Base-by-base conservation (phyloP, 2,797 vertebrate species). In the Etheostoma nigrum region DNA sequence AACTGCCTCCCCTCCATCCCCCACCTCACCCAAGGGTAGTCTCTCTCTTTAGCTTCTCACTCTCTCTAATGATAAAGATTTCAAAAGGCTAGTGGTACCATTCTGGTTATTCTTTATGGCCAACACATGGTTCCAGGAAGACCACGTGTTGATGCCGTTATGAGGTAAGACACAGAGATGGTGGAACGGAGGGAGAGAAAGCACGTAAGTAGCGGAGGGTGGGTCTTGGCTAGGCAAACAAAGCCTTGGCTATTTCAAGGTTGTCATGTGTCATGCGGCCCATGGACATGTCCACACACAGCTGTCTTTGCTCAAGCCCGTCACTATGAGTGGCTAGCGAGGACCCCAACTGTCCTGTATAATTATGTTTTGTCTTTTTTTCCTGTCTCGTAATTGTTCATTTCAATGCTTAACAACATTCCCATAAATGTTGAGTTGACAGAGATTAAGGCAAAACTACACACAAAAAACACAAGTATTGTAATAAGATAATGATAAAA, bases 181-280 rank as follows among this genome's bases (percentile, higher is more conserved):
- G 55, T 40, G 51, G 33, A 12, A 30, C 5, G 6, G 18, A 44
- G 19, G 19, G 58, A 33, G 40, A 40, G 21, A 47, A 74, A 55
- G 45, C 4, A 21, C 49, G 68, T 52, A 66, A 48, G 73, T 58
- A 8, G 65, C 1, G 10, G 21, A 27, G 58, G 74, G 60, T 49
- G 40, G 40, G 42, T 66, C 84, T 81, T 30, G 30, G 27, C 45
- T 49, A 68, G n/a, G 58, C 70, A 89, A 90, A 87, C 78, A 89
- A 87, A 88, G 72, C 80, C 82, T 83, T 85, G 77, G 78, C 68
- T 86, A 74, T 82, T 87, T 88, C 81, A 88, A 86, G 86, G 89
- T 76, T 85, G 82, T 72, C 78, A 86, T 91, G 84, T 81, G 85
- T 91, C 91, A 91, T 76, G 75, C 71, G 78, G 84, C 79, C 87